These are phyloP conservation scores for Gadopsis marmoratus DNA, from an alignment of 2,797 vertebrate genomes.

Conservation along the genomic window DNA sequence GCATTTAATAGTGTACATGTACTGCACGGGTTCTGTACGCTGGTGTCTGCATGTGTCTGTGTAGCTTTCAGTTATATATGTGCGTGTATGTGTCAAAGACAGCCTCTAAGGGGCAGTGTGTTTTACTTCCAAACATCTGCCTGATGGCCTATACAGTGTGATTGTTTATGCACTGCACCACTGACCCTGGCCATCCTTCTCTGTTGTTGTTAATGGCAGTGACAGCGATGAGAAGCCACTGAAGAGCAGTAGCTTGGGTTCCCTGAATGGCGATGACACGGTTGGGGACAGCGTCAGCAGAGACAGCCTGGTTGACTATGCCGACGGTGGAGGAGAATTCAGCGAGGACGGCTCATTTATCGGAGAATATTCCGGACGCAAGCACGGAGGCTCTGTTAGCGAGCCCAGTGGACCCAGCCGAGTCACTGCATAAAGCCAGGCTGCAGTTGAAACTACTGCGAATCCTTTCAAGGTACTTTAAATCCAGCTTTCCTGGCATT, in stretches of 20 bases:
- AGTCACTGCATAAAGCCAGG: conserved; percentile 55
- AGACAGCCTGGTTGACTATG: conserved; percentile 90
- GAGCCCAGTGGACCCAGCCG: conserved; percentile 61
- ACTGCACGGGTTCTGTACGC: conserved; percentile 13
- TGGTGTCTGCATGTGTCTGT: conserved; percentile 13
- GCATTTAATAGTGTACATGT: conserved; percentile 47
- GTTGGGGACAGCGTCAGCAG: conserved; percentile 88
- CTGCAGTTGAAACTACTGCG: conserved; percentile 38
- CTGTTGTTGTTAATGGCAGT: conserved; percentile 75
- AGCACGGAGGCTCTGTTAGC: conserved; percentile 83
- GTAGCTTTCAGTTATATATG: conserved; percentile 14
- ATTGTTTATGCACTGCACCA: conserved; percentile 45
- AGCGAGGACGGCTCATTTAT: conserved; percentile 97
- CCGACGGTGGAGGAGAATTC: conserved; percentile 90
- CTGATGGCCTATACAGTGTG: conserved; percentile 28
- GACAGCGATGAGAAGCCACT: conserved; percentile 93
- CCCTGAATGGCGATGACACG: conserved; percentile 80
- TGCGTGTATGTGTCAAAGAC: conserved; percentile 6
- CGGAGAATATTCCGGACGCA: conserved; percentile 89
- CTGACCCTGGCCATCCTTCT: conserved; percentile 60
- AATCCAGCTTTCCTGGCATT: conserved; percentile 42
- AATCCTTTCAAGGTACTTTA: conserved; percentile 43
- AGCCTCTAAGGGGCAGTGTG: conserved; percentile 5
- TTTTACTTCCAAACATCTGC: conserved; percentile 36
- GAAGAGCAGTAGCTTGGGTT: conserved; percentile 86